Evolutionary conservation across 2,113 vertebrate species (phyloP).

Genomic region (Pterocles gutturalis): DNA sequence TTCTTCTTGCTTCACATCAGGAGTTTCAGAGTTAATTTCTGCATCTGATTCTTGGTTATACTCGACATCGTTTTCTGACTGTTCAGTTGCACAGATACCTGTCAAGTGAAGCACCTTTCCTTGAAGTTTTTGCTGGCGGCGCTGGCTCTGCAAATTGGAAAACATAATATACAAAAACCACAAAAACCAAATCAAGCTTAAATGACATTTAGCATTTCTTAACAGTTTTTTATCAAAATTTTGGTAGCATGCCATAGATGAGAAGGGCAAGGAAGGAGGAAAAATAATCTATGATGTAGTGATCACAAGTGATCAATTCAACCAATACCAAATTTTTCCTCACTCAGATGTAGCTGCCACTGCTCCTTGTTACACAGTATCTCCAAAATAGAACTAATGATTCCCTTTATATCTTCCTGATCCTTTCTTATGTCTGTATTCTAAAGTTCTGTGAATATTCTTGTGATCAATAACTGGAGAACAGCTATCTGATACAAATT

Average conservation of each 20-base stretch:
- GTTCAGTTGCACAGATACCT: slow-evolving; percentile 2
- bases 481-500: not conserved
- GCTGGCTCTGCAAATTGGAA: slow-evolving; percentile 82
- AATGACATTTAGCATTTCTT: not conserved
- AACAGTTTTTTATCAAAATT: not conserved
- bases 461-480: not conserved
- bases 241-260: not conserved
- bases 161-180: not conserved
- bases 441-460: not conserved
- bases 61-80: slow-evolving; percentile 17
- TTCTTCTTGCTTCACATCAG: slow-evolving; percentile 41
- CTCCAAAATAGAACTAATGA: not conserved
- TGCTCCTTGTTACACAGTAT: not conserved
- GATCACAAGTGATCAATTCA: not conserved
- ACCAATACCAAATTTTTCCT: not conserved
- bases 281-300: not conserved
- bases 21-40: slow-evolving; percentile 45
- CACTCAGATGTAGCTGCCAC: not conserved
- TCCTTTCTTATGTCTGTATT: not conserved
- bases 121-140: slow-evolving; percentile 87
- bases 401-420: not conserved
- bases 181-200: not conserved
- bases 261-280: not conserved
- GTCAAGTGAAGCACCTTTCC: slow-evolving; percentile 76
- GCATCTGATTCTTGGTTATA: slow-evolving; percentile 34